Evolutionary conservation across 1,140 invertebrate genomes (phyloP), one percentile per base, ranked within the genome.

Genomic region (Eciton burchellii): DNA sequence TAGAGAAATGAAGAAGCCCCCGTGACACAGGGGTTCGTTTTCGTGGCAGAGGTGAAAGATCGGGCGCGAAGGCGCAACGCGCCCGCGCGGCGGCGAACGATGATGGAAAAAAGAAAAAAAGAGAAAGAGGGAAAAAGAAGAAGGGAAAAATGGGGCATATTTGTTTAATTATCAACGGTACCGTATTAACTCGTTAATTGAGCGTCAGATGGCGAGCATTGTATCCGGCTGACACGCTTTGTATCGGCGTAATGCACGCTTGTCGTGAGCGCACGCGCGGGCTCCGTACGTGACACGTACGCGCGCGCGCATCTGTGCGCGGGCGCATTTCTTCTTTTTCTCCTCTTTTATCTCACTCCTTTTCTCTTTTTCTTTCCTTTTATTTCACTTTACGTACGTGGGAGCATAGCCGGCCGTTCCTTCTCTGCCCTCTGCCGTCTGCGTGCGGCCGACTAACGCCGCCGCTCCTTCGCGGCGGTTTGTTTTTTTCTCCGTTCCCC

Each of bases 111-210:
- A 89, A 88, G 60, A n/a, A n/a, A n/a, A n/a, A n/a, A n/a, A n/a
- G n/a, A n/a, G n/a, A n/a, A n/a, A n/a, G n/a, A n/a, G n/a, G n/a
- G n/a, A n/a, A n/a, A n/a, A n/a, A n/a, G n/a, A n/a, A n/a, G n/a
- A n/a, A n/a, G n/a, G n/a, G n/a, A n/a, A n/a, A n/a, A n/a, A n/a
- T n/a, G 57, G 54, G 81, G 76, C 43, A 91, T 92, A 91, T 93
- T 93, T 94, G 92, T 93, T 93, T 94, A 93, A 94, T 94, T 94
- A 94, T 93, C 91, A 93, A 91, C 90, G 91, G 91, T 91, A 91
- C 86, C 91, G 92, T 89, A 94, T 94, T 94, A 94, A 94, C 93
- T 94, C 92, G 93, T 93, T 94, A 94, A 94, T 94, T 94, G 92
- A 93, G 92, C 93, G 93, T 94, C 93, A 94, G 91, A 94, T 92